Base-by-base conservation (phyloP, 2,797 vertebrate genomes). In the Acrossocheilus fasciatus region DNA sequence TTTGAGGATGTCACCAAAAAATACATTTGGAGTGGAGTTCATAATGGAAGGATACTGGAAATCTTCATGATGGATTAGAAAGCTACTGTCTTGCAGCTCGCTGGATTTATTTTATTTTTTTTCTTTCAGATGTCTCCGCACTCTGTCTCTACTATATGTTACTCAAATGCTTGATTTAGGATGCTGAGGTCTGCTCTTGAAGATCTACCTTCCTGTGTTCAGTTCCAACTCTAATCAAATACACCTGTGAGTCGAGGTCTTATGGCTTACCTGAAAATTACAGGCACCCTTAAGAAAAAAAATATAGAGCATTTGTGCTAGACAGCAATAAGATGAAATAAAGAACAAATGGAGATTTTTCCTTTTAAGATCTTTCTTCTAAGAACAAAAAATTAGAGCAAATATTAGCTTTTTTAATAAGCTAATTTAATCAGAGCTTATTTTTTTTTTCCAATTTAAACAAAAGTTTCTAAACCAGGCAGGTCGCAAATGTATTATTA, bases 191-290 rank as follows among this genome's bases (percentile, higher is more conserved):
- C n/a, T 79, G 14, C 54, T 41, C 14, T 7, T 30, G 14, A 17
- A 43, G 81, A 66, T 43, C n/a, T 73, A 12, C 18, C 6, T 50
- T 64, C 3, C 30, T 83, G 41, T 36, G 82, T 83, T 47, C 7
- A 82, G 66, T 57, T 82, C 36, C 34, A 73, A 10, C 69, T 82
- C 41, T 73, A 83, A 83, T 74, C 52, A 83, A 73, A 43, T n/a
- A 83, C 70, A 64, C 39, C 82, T 83, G 80, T 15, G 15, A 23
- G n/a, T 83, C 82, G n/a, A 64, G 5, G 11, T 62, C 10, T 59
- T 59, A 7, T 11, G 20, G 7, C 50, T 64, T 76, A 39, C 30
- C 72, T 64, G 43, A 66, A 76, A 83, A 75, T n/a, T 10, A 36
- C 50, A 82, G 2, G 8, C 4, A 20, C 15, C 7, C 18, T 20